Evolutionary conservation across 2,888 invertebrate genomes (phyloP), one percentile per base, ranked within the genome.

Genomic region (Coelogynopora nodosa): DNA sequence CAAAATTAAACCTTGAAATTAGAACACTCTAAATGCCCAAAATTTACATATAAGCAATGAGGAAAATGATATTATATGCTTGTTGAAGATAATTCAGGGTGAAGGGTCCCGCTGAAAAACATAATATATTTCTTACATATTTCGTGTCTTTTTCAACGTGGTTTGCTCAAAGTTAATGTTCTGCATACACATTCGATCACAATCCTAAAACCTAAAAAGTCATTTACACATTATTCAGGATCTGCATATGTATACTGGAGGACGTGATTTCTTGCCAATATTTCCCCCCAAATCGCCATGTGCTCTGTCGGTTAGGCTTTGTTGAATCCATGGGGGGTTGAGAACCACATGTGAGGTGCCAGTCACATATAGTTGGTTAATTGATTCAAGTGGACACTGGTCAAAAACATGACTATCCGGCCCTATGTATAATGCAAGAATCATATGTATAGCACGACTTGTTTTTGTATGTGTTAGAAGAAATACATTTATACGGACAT

Each of bases 101-200:
- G 74, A 74, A 74, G 23, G 74, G 27, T 74, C 74, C 74, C 74
- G 74, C 74, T 74, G 74, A 74, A 74, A 49, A 74, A 74, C 74
- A 74, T 26, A 74, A 26, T 23, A 74, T 10, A 49, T 49, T 5
- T 49, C 49, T 49, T 49, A 5, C 49, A 49, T n/a, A n/a, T n/a
- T n/a, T n/a, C n/a, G n/a, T n/a, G n/a, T n/a, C n/a, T n/a, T n/a
- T n/a, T n/a, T n/a, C n/a, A n/a, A n/a, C n/a, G n/a, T n/a, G n/a
- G 49, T 49, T 18, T 5, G 5, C 49, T 18, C 49, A 49, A 5
- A 49, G 49, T 10, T 49, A 10, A 49, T 49, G 49, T 49, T 49
- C 18, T 49, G 5, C 49, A 49, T 49, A n/a, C n/a, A n/a, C n/a
- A n/a, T n/a, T n/a, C n/a, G n/a, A n/a, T n/a, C n/a, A n/a, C n/a